Conservation (phyloP, 2,888 invertebrate species). For the Neoaliturus tenellus region DNA sequence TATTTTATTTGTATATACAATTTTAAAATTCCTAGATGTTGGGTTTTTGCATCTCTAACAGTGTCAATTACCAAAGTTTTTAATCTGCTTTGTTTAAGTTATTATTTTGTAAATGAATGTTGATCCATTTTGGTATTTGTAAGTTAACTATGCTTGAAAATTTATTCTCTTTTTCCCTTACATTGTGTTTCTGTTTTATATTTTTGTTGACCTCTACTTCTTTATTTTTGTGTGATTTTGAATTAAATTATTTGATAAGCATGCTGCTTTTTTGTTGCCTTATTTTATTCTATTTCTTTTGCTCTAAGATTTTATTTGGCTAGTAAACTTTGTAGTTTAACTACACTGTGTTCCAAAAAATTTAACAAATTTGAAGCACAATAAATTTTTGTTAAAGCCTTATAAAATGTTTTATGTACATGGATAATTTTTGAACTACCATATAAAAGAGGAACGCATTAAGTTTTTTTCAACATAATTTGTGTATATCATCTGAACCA, state of each 20-base stretch:
- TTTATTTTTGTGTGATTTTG: conserved; percentile 48
- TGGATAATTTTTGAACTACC: too few species aligned
- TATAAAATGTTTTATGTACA: too few species aligned
- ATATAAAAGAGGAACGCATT: too few species aligned
- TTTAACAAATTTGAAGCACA: too few species aligned
- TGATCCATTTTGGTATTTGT: neutral
- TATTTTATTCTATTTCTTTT: neutral
- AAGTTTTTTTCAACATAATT: too few species aligned
- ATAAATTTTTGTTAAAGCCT: too few species aligned
- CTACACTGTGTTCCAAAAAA: too few species aligned
- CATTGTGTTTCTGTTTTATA: neutral
- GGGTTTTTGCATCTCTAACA: neutral
- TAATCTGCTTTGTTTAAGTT: neutral
- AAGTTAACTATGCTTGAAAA: neutral
- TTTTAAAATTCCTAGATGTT: neutral
- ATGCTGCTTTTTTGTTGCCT: conserved; percentile 49
- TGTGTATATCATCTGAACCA: too few species aligned
- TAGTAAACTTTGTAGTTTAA: too few species aligned
- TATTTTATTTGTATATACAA: neutral
- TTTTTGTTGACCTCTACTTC: neutral
- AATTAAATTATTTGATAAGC: conserved; percentile 53
- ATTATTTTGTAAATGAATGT: neutral
- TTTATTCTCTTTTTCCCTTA: neutral
- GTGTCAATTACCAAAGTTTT: neutral
- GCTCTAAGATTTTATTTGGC: too few species aligned